phyloP scores from a whole-genome alignment of 2,888 invertebrate genomes.

The Ichneumon xanthorius region DNA sequence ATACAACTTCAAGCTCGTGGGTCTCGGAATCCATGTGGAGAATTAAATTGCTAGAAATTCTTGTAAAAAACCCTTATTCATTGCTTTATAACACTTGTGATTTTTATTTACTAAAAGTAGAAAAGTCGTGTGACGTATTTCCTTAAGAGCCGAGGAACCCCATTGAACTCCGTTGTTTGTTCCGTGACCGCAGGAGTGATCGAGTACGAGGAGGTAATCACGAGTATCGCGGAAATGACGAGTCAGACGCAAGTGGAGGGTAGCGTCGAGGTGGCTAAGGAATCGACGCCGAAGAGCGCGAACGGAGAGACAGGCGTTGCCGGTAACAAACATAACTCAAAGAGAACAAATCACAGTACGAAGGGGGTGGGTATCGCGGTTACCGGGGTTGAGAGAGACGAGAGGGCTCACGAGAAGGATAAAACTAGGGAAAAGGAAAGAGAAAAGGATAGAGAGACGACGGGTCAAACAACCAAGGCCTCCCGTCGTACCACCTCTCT shows the following conservation, averaged over 20 bases:
- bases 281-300: constrained; percentile 80
- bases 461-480: constrained; percentile 87
- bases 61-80: neutral
- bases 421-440: constrained; percentile 74
- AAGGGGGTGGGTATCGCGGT: constrained; percentile 80
- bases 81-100: too few species aligned
- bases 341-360: constrained; percentile 80
- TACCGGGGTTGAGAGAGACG: constrained; percentile 76
- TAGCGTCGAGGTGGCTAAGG: constrained; percentile 73
- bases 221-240: constrained; percentile 81
- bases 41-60: neutral
- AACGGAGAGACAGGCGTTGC: constrained; percentile 84
- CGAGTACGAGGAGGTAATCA: constrained; percentile 82
- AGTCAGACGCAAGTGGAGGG: constrained; percentile 78
- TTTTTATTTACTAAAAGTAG: too few species aligned
- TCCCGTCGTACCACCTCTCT: constrained; percentile 97
- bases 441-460: constrained; percentile 79
- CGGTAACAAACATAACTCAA: constrained; percentile 83
- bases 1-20: too few species aligned
- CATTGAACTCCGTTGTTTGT: neutral
- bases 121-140: too few species aligned
- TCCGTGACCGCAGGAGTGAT: constrained; percentile 78
- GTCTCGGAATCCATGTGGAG: too few species aligned
- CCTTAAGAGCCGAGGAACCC: neutral
- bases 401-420: constrained; percentile 79